Percentiles rank a stretch among this genome's conserved stretches.
These are phyloP conservation scores for Pterophyllum scalare DNA, from an alignment of 2,113 vertebrate genomes.

Conservation along the genomic window DNA sequence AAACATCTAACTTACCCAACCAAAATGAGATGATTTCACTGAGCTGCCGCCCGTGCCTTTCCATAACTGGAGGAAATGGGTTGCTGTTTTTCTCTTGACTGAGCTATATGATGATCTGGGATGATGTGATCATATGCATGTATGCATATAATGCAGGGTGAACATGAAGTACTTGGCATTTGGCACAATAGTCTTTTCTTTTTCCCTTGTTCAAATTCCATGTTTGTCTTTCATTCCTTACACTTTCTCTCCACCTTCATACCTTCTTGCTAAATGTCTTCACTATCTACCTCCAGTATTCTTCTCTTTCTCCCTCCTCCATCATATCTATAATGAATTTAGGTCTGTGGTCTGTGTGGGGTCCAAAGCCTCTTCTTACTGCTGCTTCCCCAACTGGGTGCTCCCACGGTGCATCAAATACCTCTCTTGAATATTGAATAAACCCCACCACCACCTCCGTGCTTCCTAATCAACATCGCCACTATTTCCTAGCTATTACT, in stretches of 20 bases:
- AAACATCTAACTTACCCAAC: slow-evolving; percentile 20
- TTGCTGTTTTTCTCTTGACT: slow-evolving; percentile 12
- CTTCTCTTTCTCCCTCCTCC: neutral
- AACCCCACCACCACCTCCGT: slow-evolving; percentile 60
- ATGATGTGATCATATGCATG: slow-evolving; percentile 2
- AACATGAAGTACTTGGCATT: neutral
- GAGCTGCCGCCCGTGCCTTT: neutral
- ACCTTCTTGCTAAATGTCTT: neutral
- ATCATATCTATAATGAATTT: slow-evolving; percentile 58
- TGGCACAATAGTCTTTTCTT: neutral
- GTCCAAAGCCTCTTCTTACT: slow-evolving; percentile 59
- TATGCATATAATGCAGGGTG: neutral
- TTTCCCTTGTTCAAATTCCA: neutral
- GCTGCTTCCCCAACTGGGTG: slow-evolving; percentile 57
- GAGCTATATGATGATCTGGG: slow-evolving; percentile 6
- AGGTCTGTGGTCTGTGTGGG: slow-evolving; percentile 57
- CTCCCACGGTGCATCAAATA: slow-evolving; percentile 75
- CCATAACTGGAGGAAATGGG: neutral
- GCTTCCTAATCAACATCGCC: slow-evolving; percentile 72
- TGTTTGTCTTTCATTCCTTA: neutral
- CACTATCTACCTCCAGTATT: neutral
- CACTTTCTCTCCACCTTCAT: neutral
- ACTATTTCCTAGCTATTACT: slow-evolving; percentile 61
- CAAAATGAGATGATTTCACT: slow-evolving; percentile 34
- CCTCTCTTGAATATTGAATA: slow-evolving; percentile 79